Evolutionary conservation across 2,797 vertebrate genomes (phyloP).

Genomic region (Ctenosaura bakeri): DNA sequence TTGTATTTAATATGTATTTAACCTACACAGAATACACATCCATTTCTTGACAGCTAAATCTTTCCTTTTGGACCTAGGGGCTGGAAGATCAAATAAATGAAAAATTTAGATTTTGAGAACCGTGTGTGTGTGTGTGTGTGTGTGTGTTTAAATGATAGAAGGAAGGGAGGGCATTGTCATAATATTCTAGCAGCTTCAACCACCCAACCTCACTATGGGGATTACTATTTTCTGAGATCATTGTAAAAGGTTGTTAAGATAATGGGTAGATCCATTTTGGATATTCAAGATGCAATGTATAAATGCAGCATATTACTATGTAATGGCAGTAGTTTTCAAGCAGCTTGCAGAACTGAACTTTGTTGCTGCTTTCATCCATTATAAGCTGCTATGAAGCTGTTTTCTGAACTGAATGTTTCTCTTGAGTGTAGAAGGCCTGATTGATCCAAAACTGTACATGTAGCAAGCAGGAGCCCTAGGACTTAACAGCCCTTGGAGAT

Average conservation of each 20-base stretch:
- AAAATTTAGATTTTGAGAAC: background rate
- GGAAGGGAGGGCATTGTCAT: background rate
- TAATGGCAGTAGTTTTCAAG: background rate
- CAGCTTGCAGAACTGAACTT: background rate
- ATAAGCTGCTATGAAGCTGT: background rate
- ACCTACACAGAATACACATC: background rate
- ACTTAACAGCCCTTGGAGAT: background rate
- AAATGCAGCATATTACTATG: background rate
- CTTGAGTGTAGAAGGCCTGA: background rate
- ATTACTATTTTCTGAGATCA: background rate
- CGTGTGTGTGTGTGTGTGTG: no score
- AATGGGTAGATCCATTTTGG: background rate
- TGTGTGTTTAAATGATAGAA: no score
- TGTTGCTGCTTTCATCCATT: background rate
- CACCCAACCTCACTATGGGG: background rate
- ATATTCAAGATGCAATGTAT: background rate
- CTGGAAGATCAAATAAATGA: background rate
- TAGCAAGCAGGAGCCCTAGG: background rate
- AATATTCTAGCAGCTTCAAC: background rate
- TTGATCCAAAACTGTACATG: background rate
- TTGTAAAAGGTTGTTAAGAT: slow-evolving; percentile 1
- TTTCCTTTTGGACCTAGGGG: background rate
- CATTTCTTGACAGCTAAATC: background rate
- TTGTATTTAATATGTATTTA: background rate
- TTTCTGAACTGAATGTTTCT: background rate